Evolutionary conservation across 2,888 invertebrate genomes (phyloP), one percentile per base, ranked within the genome.

Genomic region (Epistrophella euchroma): DNA sequence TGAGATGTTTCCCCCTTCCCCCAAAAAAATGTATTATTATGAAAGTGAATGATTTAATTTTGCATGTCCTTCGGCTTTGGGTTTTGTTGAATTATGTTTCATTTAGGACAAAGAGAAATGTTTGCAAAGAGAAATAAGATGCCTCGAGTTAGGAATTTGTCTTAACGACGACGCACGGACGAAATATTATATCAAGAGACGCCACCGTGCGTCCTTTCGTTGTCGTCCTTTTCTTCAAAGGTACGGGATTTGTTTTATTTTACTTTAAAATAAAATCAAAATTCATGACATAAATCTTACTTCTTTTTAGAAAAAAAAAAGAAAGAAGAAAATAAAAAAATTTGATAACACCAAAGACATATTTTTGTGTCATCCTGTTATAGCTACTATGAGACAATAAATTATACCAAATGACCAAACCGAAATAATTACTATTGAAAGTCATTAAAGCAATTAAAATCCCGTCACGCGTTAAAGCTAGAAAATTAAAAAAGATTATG

Each of bases 11-110:
- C 17, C n/a, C n/a, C n/a, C n/a, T n/a, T n/a, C n/a, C n/a, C n/a
- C 58, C 19, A 37, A 60, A 58, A 32, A 64, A 66, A 50, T 72
- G 47, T 32, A 32, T 13, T 56, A 64, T 80, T 80, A 68, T 77
- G 68, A 68, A 45, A 45, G 71, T 32, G 80, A 85, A 80, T 85
- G 80, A 85, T 80, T 80, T 73, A 80, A 80, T 85, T 85, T 85
- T 66, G 66, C 47, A 37, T 68, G 52, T 68, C 68, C 52, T 19
- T 68, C 11, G 37, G 45, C 32, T 66, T 17, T 22, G 35, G 52
- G n/a, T 22, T 68, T 68, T 55, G 40, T 37, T 76, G 76, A 77
- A 80, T 76, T 85, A 70, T 70, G 85, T 68, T 80, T 71, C 60
- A 76, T 85, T 85, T 77, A 62, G 47, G 70, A 68, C 22, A 47